Percentiles rank a stretch among this genome's conserved stretches.
Evolutionary conservation across 2,888 invertebrate genomes (phyloP).

Genomic region (Dastarcus helophoroides): DNA sequence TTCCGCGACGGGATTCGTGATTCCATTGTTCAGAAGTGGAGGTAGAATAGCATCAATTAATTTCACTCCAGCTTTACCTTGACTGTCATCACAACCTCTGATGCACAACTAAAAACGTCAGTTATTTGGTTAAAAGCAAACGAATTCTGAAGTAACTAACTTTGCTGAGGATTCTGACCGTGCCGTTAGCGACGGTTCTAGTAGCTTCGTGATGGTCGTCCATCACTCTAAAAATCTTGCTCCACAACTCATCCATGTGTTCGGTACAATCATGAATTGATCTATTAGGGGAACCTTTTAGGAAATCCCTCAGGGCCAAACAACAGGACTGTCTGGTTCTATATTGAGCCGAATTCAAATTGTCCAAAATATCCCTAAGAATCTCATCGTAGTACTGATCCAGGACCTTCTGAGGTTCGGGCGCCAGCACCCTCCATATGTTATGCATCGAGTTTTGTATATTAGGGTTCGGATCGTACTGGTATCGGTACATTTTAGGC

Average conservation of each 20-base stretch:
- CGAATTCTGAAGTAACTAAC: constrained; percentile 33
- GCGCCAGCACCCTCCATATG: constrained; percentile 87
- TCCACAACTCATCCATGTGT: constrained; percentile 57
- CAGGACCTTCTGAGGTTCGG: constrained; percentile 73
- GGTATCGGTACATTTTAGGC: constrained; percentile 79
- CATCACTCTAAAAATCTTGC: constrained; percentile 77
- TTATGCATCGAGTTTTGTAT: constrained; percentile 88
- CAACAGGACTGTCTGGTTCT: constrained; percentile 86
- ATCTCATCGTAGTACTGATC: constrained; percentile 74
- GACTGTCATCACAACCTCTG: constrained; percentile 50
- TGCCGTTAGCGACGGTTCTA: constrained; percentile 59
- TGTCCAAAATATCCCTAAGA: constrained; percentile 64
- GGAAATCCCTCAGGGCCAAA: constrained; percentile 72
- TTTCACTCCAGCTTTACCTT: constrained; percentile 62
- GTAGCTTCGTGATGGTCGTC: constrained; percentile 91
- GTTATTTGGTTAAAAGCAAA: constrained; percentile 2
- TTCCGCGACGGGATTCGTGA: constrained; percentile 66
- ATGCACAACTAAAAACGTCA: constrained; percentile 50
- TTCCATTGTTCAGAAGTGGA: constrained; percentile 66
- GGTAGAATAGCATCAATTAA: constrained; percentile 68
- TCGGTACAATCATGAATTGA: constrained; percentile 34
- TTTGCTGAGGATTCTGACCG: constrained; percentile 62
- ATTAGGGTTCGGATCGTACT: constrained; percentile 86
- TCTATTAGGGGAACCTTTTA: constrained; percentile 47
- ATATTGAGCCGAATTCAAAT: constrained; percentile 78